Evolutionary conservation across 2,888 invertebrate genomes (phyloP), one percentile per base, ranked within the genome.

Genomic region (Tenthredo notha): DNA sequence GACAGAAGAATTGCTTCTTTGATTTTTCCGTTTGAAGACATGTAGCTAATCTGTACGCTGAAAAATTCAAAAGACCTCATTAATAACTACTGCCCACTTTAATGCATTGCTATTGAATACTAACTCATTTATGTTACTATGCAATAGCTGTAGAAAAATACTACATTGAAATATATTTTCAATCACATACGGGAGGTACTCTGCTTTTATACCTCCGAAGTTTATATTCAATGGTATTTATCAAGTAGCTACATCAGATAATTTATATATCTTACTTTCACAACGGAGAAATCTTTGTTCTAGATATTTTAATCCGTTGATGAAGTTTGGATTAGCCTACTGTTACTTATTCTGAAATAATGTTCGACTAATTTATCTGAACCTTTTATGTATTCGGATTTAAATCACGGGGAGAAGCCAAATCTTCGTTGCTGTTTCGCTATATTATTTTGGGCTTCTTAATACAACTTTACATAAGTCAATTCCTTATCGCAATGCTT

Each of bases 381-480:
- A n/a, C 6, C 18, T 65, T 21, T 6, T 9, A 5, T 29, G 25
- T 29, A 29, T 65, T 29, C 29, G 29, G 65, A n/a, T 18, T 70
- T 37, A 33, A 5, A 70, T 70, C 7, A 33, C 29, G 70, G 37
- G 18, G 18, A 37, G 33, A 37, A 70, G 29, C 61, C 21, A 25
- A 25, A 61, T 61, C 9, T 61, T 61, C 2, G 29, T 25, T n/a
- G 15, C 37, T 25, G 29, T 77, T 77, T 77, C 18, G n/a, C 7
- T 33, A 25, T 9, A 33, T 54, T 54, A 54, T 50, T 54, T 25
- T 37, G 6, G n/a, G 2, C 37, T 7, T 5, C 47, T 89, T 85
- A 91, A 67, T 90, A 92, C 61, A 91, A 86, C 74, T 89, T 92
- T 43, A 91, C 86, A 75, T 90, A 90, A 86, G 88, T 88, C 21